Conservation (phyloP, 2,113 vertebrate species). For the Zootoca vivipara region DNA sequence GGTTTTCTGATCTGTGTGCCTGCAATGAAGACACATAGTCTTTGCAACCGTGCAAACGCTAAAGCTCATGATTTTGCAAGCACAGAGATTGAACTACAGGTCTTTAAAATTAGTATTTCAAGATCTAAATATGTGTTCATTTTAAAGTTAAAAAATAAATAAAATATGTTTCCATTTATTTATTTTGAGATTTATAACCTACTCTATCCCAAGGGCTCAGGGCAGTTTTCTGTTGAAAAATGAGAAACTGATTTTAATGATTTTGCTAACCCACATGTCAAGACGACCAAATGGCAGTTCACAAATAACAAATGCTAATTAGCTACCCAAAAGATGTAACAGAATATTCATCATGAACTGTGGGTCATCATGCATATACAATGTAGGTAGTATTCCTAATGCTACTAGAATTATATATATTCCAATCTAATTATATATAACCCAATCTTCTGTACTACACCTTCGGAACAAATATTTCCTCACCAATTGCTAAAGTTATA, state of each 20-base stretch:
- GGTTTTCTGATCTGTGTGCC: neutral
- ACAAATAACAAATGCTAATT: neutral
- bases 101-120: neutral
- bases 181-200: neutral
- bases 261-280: neutral
- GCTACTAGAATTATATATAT: too few species aligned
- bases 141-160: neutral
- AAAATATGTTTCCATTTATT: neutral
- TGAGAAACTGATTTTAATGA: neutral
- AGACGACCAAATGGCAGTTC: neutral
- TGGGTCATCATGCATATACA: neutral
- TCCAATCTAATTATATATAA: too few species aligned
- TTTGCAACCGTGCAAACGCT: neutral
- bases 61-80: neutral
- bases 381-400: neutral
- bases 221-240: neutral
- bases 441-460: neutral
- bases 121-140: neutral
- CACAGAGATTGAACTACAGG: neutral
- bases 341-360: constrained; percentile 1
- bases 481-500: neutral
- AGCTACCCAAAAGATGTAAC: neutral
- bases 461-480: neutral
- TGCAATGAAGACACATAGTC: neutral
- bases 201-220: neutral